Evolutionary conservation across 2,888 invertebrate genomes (phyloP).

Genomic region (Bhutanitis thaidina): DNA sequence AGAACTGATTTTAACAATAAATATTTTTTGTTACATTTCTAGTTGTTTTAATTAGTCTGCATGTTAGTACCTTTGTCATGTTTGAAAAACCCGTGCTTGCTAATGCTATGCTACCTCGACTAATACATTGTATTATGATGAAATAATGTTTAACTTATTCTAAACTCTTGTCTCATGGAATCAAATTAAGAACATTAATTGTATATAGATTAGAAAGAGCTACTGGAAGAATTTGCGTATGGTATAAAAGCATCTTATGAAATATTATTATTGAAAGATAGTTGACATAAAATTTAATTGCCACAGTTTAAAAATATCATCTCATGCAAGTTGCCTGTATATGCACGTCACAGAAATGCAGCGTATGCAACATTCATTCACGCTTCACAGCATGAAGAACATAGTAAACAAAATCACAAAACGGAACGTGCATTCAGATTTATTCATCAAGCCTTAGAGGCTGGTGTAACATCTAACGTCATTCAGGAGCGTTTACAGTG

Average conservation of each 20-base stretch:
- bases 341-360: constrained; percentile 25
- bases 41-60: constrained; percentile 72
- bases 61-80: constrained; percentile 52
- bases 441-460: constrained; percentile 53
- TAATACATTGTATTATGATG: constrained; percentile 31
- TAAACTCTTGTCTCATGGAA: neutral
- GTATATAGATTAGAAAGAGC: neutral
- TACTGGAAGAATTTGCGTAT: neutral
- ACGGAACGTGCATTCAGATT: constrained; percentile 45
- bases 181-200: neutral
- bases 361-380: constrained; percentile 32
- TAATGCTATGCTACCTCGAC: constrained; percentile 68
- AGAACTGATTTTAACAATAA: constrained; percentile 79
- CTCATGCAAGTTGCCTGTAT: constrained; percentile 26
- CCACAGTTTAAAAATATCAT: constrained; percentile 11
- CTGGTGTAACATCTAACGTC: constrained; percentile 50
- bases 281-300: neutral
- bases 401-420: constrained; percentile 43
- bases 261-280: neutral
- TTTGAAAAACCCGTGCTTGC: constrained; percentile 58
- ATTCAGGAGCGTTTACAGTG: constrained; percentile 50
- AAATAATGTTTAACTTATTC: neutral
- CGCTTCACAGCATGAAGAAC: constrained; percentile 62
- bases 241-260: neutral
- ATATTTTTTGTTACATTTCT: constrained; percentile 59